A percentile compares a stretch with the other conserved stretches of the same genome.
Evolutionary conservation across 2,113 vertebrate species (phyloP).

Genomic region (Lepus timidus): DNA sequence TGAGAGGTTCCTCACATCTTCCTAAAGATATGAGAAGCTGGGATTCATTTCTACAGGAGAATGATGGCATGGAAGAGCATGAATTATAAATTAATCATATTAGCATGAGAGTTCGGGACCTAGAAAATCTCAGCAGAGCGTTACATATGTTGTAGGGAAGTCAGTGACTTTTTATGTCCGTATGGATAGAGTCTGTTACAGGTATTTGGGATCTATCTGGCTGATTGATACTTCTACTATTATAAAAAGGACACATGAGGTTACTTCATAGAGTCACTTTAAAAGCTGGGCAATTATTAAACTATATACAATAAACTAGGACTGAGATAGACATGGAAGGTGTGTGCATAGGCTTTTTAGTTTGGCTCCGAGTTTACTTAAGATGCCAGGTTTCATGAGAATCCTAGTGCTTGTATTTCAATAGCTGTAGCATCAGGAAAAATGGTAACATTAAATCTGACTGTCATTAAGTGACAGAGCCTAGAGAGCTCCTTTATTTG

Average conservation of each 20-base stretch:
- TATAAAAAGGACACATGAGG: not conserved
- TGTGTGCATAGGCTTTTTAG: not conserved
- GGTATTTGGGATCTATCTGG: not conserved
- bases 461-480: not conserved
- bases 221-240: not conserved
- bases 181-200: not conserved
- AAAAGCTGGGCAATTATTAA: not conserved
- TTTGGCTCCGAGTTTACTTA: not conserved
- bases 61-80: not conserved
- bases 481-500: not conserved
- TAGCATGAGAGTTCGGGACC: not conserved
- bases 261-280: not conserved
- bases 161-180: not conserved
- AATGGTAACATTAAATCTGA: not conserved
- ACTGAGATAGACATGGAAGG: not conserved
- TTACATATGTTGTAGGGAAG: not conserved
- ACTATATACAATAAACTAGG: not conserved
- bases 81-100: conserved; percentile 42
- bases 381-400: not conserved
- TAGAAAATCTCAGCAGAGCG: not conserved
- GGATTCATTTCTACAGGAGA: conserved; percentile 40
- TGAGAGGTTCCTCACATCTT: conserved; percentile 29
- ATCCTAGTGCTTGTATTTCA: not conserved
- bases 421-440: not conserved
- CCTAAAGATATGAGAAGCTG: not conserved